These are phyloP conservation scores for Tuberolachnus salignus DNA, from an alignment of 2,888 invertebrate species.

Conservation along the genomic window DNA sequence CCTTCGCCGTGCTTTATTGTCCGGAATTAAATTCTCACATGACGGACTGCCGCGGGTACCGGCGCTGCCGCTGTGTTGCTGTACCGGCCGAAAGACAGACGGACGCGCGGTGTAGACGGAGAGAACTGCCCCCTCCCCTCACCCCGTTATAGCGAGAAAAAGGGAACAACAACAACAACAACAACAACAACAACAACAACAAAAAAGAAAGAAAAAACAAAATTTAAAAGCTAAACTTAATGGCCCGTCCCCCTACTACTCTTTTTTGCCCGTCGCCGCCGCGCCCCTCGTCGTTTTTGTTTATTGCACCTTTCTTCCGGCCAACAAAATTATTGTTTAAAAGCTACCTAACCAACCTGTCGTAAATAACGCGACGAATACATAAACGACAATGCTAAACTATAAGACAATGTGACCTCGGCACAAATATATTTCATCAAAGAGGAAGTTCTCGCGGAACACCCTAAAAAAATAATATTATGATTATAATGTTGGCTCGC, in stretches of 20 bases:
- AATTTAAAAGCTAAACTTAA: constrained; percentile 54
- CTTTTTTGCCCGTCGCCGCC: too few species aligned
- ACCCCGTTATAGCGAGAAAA: neutral
- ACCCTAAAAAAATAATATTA: constrained; percentile 26
- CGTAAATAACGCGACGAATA: constrained; percentile 48
- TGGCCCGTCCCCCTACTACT: constrained; percentile 16
- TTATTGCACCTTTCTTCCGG: constrained; percentile 56
- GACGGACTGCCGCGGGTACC: constrained; percentile 40
- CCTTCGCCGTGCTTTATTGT: constrained; percentile 53
- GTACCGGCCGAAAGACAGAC: constrained; percentile 2
- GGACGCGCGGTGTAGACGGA: constrained; percentile 48
- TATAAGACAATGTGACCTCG: constrained; percentile 44
- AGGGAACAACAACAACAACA: too few species aligned
- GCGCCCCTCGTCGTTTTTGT: constrained; percentile 33
- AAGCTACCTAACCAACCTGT: constrained; percentile 51
- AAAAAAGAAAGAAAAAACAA: constrained; percentile 6
- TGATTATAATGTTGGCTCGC: constrained; percentile 18
- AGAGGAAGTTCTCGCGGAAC: constrained; percentile 30
- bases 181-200: too few species aligned
- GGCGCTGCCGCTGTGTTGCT: constrained; percentile 3
- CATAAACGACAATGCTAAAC: constrained; percentile 48
- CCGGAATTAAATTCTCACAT: constrained; percentile 56
- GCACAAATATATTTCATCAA: constrained; percentile 42
- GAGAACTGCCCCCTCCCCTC: neutral
- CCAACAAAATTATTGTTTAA: constrained; percentile 51